These are phyloP conservation scores for Sphaeramia orbicularis DNA, from an alignment of 2,797 vertebrate species.

Conservation along the genomic window DNA sequence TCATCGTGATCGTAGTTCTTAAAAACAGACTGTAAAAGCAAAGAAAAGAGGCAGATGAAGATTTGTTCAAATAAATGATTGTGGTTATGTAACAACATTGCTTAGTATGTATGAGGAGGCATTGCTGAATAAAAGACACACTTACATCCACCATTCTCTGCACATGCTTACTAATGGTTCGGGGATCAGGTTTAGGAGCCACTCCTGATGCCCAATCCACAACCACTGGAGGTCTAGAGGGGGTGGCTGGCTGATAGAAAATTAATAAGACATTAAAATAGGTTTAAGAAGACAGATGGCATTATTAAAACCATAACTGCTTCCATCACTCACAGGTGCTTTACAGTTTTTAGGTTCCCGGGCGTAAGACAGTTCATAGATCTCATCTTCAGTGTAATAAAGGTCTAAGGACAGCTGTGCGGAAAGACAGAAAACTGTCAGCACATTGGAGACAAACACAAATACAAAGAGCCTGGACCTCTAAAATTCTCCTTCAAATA, in stretches of 20 bases:
- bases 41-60: slow-evolving; percentile 51
- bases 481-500: slow-evolving; percentile 53
- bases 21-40: slow-evolving; percentile 91
- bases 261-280: slow-evolving; percentile 38
- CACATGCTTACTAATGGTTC: slow-evolving; percentile 95
- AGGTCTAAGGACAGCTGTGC: slow-evolving; percentile 94
- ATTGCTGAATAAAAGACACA: slow-evolving; percentile 48
- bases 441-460: slow-evolving; percentile 33
- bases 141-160: slow-evolving; percentile 96
- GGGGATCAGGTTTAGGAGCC: slow-evolving; percentile 94
- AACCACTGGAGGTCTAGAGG: slow-evolving; percentile 92
- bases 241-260: slow-evolving; percentile 89
- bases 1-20: slow-evolving; percentile 97
- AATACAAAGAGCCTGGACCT: slow-evolving; percentile 13
- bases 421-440: slow-evolving; percentile 38
- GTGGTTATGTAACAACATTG: slow-evolving; percentile 41
- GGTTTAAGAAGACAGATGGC: too few species aligned
- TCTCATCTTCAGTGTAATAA: slow-evolving; percentile 97
- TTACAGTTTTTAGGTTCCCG: slow-evolving; percentile 93
- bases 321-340: slow-evolving; percentile 87
- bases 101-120: slow-evolving; percentile 21
- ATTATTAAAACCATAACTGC: background rate
- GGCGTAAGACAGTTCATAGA: slow-evolving; percentile 96
- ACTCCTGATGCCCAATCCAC: slow-evolving; percentile 96
- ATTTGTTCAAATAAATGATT: slow-evolving; percentile 43